Percentiles rank a stretch among this genome's conserved stretches.
Conservation (phyloP, 2,888 invertebrate genomes). For the Tuta absoluta region DNA sequence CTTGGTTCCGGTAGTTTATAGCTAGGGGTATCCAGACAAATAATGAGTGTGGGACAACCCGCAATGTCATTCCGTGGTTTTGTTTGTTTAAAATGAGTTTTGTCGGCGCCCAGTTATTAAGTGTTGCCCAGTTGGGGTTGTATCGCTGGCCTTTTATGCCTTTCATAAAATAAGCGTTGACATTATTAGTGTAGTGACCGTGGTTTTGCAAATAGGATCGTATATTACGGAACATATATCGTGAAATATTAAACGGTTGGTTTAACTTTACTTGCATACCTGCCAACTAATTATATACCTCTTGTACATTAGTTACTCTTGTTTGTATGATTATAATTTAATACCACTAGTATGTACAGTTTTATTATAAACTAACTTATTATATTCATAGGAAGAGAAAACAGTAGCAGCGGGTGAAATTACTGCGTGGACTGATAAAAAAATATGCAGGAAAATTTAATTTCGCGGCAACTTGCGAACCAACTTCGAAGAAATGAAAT, state of each 20-base stretch:
- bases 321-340: too few species aligned
- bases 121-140: background rate
- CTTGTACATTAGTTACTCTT: too few species aligned
- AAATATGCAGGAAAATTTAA: background rate
- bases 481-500: conserved; percentile 71
- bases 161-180: conserved; percentile 20
- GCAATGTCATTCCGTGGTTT: conserved; percentile 50
- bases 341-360: too few species aligned
- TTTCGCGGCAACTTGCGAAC: conserved; percentile 63
- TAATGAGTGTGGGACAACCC: conserved; percentile 63
- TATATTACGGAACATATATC: background rate
- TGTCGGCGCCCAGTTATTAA: conserved; percentile 3
- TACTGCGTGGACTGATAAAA: too few species aligned
- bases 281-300: too few species aligned
- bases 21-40: conserved; percentile 64
- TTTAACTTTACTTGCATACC: background rate
- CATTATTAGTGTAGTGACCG: background rate
- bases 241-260: background rate
- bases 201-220: conserved; percentile 43
- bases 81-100: conserved; percentile 41
- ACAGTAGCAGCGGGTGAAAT: too few species aligned
- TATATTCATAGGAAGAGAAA: too few species aligned
- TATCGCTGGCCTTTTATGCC: conserved; percentile 19
- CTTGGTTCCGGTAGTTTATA: conserved; percentile 60
- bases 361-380: too few species aligned